A percentile compares a stretch with the other conserved stretches of the same genome.
Conservation (phyloP, 2,797 vertebrate genomes). For the Tamandua tetradactyla region DNA sequence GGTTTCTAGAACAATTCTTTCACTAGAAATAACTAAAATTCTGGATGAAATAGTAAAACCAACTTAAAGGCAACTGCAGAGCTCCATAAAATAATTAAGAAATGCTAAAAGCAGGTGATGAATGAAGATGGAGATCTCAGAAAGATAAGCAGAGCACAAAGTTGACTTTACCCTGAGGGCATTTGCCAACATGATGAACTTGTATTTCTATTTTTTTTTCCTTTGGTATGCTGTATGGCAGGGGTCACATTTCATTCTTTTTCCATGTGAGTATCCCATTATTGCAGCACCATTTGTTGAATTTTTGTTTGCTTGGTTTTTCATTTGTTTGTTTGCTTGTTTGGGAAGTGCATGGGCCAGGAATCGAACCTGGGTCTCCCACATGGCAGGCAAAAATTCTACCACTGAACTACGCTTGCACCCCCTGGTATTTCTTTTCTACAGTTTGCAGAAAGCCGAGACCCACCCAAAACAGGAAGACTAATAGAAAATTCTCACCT, state of each 20-base stretch:
- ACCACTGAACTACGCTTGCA: no score
- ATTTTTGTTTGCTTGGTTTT: no score
- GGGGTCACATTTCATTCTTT: no score
- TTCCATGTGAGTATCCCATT: no score
- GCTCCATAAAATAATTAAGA: slow-evolving; percentile 28
- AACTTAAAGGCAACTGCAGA: neutral
- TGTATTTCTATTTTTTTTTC: no score
- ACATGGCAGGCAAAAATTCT: no score
- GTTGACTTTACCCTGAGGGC: neutral
- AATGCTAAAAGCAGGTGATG: neutral
- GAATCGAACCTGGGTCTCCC: no score
- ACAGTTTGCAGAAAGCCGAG: neutral
- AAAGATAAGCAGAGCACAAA: neutral
- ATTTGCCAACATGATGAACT: neutral
- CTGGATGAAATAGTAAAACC: neutral
- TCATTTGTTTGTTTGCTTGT: no score
- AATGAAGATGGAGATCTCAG: neutral
- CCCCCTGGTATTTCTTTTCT: neutral
- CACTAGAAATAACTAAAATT: slow-evolving; percentile 16
- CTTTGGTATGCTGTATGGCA: no score
- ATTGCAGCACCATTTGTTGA: no score
- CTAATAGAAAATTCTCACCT: slow-evolving; percentile 16
- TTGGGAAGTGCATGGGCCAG: no score
- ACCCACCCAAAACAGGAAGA: neutral
- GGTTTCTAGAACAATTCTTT: neutral